Conservation (phyloP, 2,113 vertebrate species). For the Saccopteryx bilineata region DNA sequence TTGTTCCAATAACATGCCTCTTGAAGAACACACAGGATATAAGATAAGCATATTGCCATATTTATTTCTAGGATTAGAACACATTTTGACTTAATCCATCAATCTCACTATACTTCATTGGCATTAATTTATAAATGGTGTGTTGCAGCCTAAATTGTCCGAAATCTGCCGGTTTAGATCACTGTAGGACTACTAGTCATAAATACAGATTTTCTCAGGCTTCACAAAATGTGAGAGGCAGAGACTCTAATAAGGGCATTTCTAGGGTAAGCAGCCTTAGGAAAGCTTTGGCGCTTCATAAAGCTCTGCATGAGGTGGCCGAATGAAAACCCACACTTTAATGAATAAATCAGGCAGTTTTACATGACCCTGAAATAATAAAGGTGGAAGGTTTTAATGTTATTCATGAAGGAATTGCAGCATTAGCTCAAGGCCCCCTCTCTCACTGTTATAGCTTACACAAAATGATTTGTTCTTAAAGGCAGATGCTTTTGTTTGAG, state of each 20-base stretch:
- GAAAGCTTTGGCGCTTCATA: conserved; percentile 42
- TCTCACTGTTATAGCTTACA: conserved; percentile 59
- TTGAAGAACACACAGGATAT: not conserved
- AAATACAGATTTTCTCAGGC: not conserved
- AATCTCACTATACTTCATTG: not conserved
- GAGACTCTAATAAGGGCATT: not conserved
- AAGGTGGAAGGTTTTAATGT: conserved; percentile 67
- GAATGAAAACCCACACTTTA: conserved; percentile 66
- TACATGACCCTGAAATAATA: conserved; percentile 66
- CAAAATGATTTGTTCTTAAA: conserved; percentile 72
- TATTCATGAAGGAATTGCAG: conserved; percentile 40
- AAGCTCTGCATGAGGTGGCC: conserved; percentile 1
- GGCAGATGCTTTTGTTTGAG: conserved; percentile 70
- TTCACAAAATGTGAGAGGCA: not conserved
- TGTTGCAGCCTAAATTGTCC: not conserved
- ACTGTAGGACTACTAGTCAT: conserved; percentile 9
- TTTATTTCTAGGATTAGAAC: conserved; percentile 1
- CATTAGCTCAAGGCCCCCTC: not conserved
- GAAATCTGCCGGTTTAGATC: not conserved
- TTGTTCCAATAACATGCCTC: not conserved
- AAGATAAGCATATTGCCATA: not conserved
- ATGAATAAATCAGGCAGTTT: conserved; percentile 76
- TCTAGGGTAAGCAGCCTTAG: conserved; percentile 43
- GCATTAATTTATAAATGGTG: not conserved
- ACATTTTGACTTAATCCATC: not conserved